These are phyloP conservation scores for Arothron firmamentum DNA, from an alignment of 2,113 vertebrate species.

Conservation along the genomic window DNA sequence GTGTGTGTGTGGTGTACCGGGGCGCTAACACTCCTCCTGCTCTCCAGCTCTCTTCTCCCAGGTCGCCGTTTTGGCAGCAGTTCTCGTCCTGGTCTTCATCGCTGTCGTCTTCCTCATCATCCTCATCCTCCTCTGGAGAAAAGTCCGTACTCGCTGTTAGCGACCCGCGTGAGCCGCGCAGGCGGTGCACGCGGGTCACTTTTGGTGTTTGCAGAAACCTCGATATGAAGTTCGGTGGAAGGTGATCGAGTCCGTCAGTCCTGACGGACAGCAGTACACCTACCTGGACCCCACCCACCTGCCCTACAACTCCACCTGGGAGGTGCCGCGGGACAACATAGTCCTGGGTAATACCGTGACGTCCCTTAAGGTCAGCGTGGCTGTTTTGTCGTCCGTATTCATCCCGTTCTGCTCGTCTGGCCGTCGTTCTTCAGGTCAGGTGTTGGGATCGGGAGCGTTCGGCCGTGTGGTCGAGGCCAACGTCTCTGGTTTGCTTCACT, in stretches of 20 bases:
- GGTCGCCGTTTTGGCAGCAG: constrained; percentile 82
- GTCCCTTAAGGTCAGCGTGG: neutral
- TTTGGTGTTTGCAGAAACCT: constrained; percentile 79
- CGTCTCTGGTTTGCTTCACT: constrained; percentile 43
- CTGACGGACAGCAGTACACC: constrained; percentile 87
- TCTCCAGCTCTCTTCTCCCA: constrained; percentile 83
- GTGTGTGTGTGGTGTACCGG: too few relatives aligned
- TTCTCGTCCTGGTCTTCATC: constrained; percentile 84
- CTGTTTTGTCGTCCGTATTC: neutral
- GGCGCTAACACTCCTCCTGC: neutral
- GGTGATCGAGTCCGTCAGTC: constrained; percentile 90
- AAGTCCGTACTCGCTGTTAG: constrained; percentile 71
- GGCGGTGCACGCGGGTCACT: neutral
- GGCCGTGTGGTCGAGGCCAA: constrained; percentile 68
- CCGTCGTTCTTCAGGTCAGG: constrained; percentile 51
- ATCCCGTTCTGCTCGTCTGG: neutral
- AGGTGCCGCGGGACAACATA: constrained; percentile 84
- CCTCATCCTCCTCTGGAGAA: constrained; percentile 88
- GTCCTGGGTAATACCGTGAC: constrained; percentile 78
- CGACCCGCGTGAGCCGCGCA: too few relatives aligned
- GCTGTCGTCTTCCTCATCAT: constrained; percentile 84
- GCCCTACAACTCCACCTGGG: constrained; percentile 87
- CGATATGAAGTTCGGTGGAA: constrained; percentile 92
- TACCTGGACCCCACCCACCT: constrained; percentile 88
- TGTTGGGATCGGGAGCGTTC: constrained; percentile 68